These are phyloP conservation scores for Epinotia bilunana DNA, from an alignment of 2,888 invertebrate genomes.

Conservation along the genomic window DNA sequence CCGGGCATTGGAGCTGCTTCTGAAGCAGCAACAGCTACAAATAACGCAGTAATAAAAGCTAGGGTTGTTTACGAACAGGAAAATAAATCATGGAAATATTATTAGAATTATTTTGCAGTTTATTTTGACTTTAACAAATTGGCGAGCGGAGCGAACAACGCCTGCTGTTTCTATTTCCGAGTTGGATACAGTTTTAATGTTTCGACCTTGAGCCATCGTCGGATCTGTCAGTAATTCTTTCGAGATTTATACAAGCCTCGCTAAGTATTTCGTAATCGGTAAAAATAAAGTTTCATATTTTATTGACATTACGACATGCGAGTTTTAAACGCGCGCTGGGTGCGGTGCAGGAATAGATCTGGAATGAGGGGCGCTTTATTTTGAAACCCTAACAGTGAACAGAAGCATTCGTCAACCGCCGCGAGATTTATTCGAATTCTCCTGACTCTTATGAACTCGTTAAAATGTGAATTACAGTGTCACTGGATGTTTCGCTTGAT, in stretches of 20 bases:
- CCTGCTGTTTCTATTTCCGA: conserved; percentile 68
- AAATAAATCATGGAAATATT: conserved; percentile 54
- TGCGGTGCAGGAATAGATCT: conserved; percentile 71
- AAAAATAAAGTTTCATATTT: conserved; percentile 82
- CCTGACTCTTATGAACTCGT: conserved; percentile 20
- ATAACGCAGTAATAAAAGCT: conserved; percentile 29
- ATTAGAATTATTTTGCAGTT: conserved; percentile 55
- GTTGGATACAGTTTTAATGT: conserved; percentile 70
- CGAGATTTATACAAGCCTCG: conserved; percentile 70
- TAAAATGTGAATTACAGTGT: conserved; percentile 33
- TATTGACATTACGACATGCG: conserved; percentile 81
- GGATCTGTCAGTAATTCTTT: conserved; percentile 71
- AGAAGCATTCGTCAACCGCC: conserved; percentile 56
- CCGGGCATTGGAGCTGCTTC: conserved; percentile 21
- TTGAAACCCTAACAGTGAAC: conserved; percentile 62
- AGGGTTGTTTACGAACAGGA: conserved; percentile 53
- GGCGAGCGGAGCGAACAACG: conserved; percentile 62
- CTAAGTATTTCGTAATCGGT: conserved; percentile 79
- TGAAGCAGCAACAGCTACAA: conserved; percentile 28
- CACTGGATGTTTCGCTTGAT: conserved; percentile 39
- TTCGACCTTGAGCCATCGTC: conserved; percentile 73
- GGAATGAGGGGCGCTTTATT: conserved; percentile 75
- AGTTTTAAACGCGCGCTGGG: conserved; percentile 64
- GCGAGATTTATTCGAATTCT: conserved; percentile 41
- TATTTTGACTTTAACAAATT: conserved; percentile 59